phyloP scores from a whole-genome alignment of 2,888 invertebrate species.

The Tiliacea citrago region DNA sequence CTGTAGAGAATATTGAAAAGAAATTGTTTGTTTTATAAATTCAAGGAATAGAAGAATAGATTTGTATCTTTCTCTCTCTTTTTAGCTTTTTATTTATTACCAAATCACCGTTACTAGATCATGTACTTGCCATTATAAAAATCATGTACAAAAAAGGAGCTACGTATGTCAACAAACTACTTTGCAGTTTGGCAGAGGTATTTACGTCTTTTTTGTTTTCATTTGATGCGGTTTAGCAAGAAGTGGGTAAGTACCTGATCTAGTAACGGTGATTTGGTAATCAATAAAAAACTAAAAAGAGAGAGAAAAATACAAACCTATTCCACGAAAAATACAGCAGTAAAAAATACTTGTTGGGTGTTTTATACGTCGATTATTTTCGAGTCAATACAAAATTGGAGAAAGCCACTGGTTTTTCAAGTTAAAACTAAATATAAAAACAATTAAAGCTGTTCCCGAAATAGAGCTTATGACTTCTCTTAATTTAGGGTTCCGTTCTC shows the following conservation, averaged over 20 bases:
- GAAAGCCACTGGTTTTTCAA: background rate
- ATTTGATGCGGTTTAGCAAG: background rate
- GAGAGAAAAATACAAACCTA: background rate
- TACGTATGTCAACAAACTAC: too few relatives aligned
- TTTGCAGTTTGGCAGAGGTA: too few relatives aligned
- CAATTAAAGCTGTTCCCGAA: background rate
- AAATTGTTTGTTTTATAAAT: too few relatives aligned
- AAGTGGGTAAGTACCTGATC: constrained; percentile 1
- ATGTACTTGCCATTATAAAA: too few relatives aligned
- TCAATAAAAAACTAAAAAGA: background rate
- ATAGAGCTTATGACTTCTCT: background rate
- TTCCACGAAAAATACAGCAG: background rate
- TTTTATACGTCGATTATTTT: background rate
- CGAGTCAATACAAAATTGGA: background rate
- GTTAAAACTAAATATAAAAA: background rate
- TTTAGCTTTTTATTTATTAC: too few relatives aligned
- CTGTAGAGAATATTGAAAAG: too few relatives aligned
- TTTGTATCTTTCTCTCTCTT: too few relatives aligned
- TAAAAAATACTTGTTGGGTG: background rate
- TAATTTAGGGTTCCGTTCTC: too few relatives aligned
- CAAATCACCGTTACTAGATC: too few relatives aligned
- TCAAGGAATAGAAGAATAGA: too few relatives aligned
- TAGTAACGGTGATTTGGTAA: background rate
- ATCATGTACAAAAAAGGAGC: too few relatives aligned
- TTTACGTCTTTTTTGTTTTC: too few relatives aligned